Base-by-base conservation (phyloP, 1,140 invertebrate species). In the Thalassaphorura encarpata region DNA sequence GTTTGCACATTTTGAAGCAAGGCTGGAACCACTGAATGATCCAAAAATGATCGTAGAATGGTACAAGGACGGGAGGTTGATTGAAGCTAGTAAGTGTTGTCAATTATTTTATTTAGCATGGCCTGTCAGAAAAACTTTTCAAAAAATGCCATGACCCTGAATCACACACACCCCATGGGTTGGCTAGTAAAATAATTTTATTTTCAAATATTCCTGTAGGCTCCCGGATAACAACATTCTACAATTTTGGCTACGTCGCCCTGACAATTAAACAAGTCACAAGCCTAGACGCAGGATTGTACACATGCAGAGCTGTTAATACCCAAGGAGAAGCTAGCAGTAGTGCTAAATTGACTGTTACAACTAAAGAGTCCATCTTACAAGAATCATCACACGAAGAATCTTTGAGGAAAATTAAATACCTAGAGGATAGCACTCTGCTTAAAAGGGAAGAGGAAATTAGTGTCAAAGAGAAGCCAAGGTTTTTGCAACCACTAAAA, bases 181-280 rank as follows among this genome's bases (percentile, higher is more conserved):
- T 11, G n/a, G 33, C 11, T 36, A 11, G 33, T 36, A 36, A n/a
- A 36, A 36, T 11, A 11, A 11, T n/a, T 36, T n/a, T n/a, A 36
- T 36, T 36, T 11, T 36, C 33, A 11, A 36, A 36, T 36, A 11
- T n/a, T 36, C 11, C 33, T 36, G 19, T 60, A 81, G 79, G 80
- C 75, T 92, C 89, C 31, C 80, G 92, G 70, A 94, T 90, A 49
- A 94, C 90, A 56, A 87, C 85, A 29, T 94, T 94, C 77, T 93
- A 92, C 70, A 95, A 96, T 69, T 96, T 96, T 70, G 93, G 93
- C 43, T 95, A 95, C 68, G 90, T 97, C 57, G 94, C 94, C 0
- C 71, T 99, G 45, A 96, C 93, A 16, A 91, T 99, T 54, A 93
- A 96, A 69, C 87, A 89, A 60, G 84, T 96, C 11, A 87, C 87